A percentile compares a stretch with the other conserved stretches of the same genome.
phyloP scores from a whole-genome alignment of 1,140 invertebrate genomes.

The Bemisia tabaci region DNA sequence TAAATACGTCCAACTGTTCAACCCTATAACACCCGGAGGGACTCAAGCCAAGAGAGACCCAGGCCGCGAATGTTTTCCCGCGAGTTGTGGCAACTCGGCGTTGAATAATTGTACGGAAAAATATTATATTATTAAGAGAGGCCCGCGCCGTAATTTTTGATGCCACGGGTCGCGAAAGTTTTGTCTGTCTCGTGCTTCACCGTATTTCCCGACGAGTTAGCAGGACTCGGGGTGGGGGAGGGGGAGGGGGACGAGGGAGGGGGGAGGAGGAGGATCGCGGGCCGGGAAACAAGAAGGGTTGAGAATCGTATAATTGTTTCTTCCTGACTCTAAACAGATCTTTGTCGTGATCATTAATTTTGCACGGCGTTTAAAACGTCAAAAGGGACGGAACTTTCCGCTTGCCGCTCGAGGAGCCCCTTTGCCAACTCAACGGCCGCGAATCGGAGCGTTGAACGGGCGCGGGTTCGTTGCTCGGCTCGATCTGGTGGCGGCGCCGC shows the following conservation, averaged over 20 bases:
- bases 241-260: slow-evolving; percentile 8
- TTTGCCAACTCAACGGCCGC: too few relatives aligned
- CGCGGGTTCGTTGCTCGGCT: too few relatives aligned
- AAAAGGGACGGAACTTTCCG: not conserved
- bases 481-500: too few relatives aligned
- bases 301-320: not conserved
- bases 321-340: not conserved
- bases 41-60: too few relatives aligned
- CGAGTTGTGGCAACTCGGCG: too few relatives aligned
- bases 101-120: too few relatives aligned
- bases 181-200: slow-evolving; percentile 8
- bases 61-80: too few relatives aligned
- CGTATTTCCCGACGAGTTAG: not conserved
- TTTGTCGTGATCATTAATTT: not conserved
- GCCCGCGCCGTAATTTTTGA: not conserved
- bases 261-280: slow-evolving; percentile 6
- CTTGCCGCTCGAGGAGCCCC: too few relatives aligned
- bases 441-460: too few relatives aligned
- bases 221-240: slow-evolving; percentile 1
- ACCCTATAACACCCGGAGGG: too few relatives aligned
- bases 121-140: too few relatives aligned
- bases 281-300: slow-evolving; percentile 14
- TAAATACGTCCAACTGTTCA: too few relatives aligned
- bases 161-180: slow-evolving; percentile 4
- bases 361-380: not conserved